Evolutionary conservation across 2,888 invertebrate species (phyloP).

Genomic region (Conistra vaccinii): DNA sequence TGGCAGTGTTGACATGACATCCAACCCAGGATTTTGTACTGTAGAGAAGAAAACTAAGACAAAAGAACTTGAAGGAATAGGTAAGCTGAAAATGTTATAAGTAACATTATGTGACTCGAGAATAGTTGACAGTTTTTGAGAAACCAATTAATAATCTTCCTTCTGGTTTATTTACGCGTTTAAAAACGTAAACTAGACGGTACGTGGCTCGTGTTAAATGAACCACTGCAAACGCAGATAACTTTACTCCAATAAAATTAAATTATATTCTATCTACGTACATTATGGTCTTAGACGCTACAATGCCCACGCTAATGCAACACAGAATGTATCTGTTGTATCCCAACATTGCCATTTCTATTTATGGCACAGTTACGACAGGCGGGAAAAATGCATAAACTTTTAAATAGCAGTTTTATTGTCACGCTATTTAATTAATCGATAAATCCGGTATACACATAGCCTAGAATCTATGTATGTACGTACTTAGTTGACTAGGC

Average conservation of each 20-base stretch:
- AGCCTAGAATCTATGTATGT: neutral
- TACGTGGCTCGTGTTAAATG: neutral
- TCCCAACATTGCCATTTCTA: slow-evolving; percentile 40
- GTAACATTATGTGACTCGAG: neutral
- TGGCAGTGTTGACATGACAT: neutral
- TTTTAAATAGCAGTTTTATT: slow-evolving; percentile 19
- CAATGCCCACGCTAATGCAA: slow-evolving; percentile 46
- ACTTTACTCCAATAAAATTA: slow-evolving; percentile 27
- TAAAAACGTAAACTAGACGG: neutral
- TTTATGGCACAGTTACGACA: slow-evolving; percentile 36
- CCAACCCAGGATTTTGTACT: neutral
- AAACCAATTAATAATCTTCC: neutral
- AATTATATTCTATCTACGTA: slow-evolving; percentile 16
- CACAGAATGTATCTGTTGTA: slow-evolving; percentile 22
- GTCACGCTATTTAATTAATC: slow-evolving; percentile 11
- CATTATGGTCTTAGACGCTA: slow-evolving; percentile 10
- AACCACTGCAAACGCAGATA: neutral
- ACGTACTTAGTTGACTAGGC: neutral
- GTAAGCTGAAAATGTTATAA: neutral
- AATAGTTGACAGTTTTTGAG: neutral
- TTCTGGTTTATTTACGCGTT: neutral
- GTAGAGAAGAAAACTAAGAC: neutral
- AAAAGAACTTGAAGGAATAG: neutral
- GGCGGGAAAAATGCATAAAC: slow-evolving; percentile 15
- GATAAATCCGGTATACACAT: slow-evolving; percentile 23